phyloP scores from a whole-genome alignment of 30 jellyfish, hydroid and myxozoan genomes.

The Haliclystus octoradiatus region DNA sequence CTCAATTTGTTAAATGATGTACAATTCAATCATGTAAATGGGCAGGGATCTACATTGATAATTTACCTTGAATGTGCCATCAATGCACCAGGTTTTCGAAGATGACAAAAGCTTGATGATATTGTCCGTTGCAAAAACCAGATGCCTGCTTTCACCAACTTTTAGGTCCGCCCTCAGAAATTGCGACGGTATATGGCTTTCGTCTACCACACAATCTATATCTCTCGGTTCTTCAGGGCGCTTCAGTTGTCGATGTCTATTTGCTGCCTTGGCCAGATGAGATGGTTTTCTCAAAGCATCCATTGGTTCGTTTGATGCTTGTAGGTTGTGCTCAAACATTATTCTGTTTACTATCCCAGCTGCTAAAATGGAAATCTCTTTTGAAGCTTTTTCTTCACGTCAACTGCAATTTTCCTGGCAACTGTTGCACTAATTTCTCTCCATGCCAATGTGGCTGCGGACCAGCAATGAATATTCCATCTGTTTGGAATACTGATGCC shows the following conservation, averaged over 20 bases:
- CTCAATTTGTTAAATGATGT: too few species aligned
- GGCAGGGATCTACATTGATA: too few species aligned
- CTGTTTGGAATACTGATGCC: too few species aligned
- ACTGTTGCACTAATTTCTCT: background rate
- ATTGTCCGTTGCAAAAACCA: constrained; percentile 18
- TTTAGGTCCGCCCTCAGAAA: constrained; percentile 13
- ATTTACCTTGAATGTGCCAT: constrained; percentile 26
- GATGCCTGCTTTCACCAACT: constrained; percentile 1
- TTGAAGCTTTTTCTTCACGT: constrained; percentile 1
- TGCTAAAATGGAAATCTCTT: constrained; percentile 5
- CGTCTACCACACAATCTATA: constrained; percentile 1
- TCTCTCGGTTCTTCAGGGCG: constrained; percentile 6
- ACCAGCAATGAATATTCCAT: too few species aligned
- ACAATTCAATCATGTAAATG: too few species aligned
- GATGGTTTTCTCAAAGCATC: background rate
- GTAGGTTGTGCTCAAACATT: background rate
- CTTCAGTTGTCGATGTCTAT: constrained; percentile 6
- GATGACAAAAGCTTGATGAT: background rate
- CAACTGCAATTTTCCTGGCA: constrained; percentile 2
- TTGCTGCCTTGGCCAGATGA: constrained; percentile 4
- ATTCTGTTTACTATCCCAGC: constrained; percentile 1
- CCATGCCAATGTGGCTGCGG: constrained; percentile 6
- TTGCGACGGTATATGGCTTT: constrained; percentile 1
- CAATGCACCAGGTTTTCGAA: constrained; percentile 7
- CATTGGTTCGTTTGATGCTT: background rate